These are phyloP conservation scores for Takifugu bimaculatus DNA, from an alignment of 2,113 vertebrate species.

Conservation along the genomic window DNA sequence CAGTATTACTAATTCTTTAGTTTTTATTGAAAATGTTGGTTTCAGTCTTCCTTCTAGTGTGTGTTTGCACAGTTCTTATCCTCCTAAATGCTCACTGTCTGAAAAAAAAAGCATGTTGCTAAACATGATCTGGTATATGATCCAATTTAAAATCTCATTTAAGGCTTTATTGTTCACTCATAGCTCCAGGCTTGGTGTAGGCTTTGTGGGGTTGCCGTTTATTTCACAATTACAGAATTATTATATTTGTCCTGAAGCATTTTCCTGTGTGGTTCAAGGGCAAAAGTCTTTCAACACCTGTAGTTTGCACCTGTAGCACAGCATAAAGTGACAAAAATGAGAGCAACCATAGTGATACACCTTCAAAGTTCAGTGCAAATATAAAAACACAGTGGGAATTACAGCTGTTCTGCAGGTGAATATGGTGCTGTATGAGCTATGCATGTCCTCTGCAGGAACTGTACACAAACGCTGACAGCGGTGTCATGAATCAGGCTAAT, in stretches of 20 bases:
- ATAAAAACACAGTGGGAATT: neutral
- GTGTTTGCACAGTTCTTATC: no score
- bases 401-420: neutral
- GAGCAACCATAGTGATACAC: conserved; percentile 1
- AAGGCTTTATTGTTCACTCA: conserved; percentile 10
- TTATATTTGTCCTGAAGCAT: conserved; percentile 7
- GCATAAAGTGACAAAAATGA: conserved; percentile 4
- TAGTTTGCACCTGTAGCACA: neutral
- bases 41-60: no score
- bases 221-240: conserved; percentile 27
- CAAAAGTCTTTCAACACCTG: neutral
- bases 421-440: no score
- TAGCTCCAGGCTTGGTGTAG: conserved; percentile 12
- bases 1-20: no score
- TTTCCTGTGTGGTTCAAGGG: conserved; percentile 4
- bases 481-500: conserved; percentile 49
- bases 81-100: no score
- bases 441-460: neutral
- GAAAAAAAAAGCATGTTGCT: no score
- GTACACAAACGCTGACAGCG: conserved; percentile 1
- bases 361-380: neutral
- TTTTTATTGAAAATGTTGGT: no score
- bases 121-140: neutral
- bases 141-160: conserved; percentile 5
- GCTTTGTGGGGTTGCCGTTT: conserved; percentile 21